These are phyloP conservation scores for Chaunax sp. DNA, from an alignment of 2,797 vertebrate species.

Conservation along the genomic window DNA sequence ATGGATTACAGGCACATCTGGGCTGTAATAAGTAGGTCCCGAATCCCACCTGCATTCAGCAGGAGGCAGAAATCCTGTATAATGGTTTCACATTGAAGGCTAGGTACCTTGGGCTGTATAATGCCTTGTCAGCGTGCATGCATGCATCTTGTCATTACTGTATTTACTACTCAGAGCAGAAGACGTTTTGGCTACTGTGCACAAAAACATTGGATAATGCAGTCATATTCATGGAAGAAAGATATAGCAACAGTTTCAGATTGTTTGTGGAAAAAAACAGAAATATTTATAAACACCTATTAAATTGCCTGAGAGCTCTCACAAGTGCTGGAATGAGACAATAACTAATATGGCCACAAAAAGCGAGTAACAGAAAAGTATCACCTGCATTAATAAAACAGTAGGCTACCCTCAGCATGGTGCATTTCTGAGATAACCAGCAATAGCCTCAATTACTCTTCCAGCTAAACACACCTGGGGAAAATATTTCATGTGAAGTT, in stretches of 20 bases:
- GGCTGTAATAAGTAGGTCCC: constrained; percentile 84
- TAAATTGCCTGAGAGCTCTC: constrained; percentile 47
- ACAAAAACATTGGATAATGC: constrained; percentile 6
- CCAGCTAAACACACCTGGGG: constrained; percentile 56
- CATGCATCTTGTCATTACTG: constrained; percentile 59
- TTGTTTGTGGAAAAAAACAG: background rate
- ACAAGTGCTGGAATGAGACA: constrained; percentile 51
- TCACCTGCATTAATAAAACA: constrained; percentile 48
- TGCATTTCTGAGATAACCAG: constrained; percentile 17
- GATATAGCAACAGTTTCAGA: constrained; percentile 1
- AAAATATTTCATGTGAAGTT: constrained; percentile 52
- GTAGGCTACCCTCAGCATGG: constrained; percentile 48
- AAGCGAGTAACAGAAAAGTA: constrained; percentile 52
- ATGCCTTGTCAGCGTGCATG: constrained; percentile 73
- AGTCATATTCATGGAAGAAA: constrained; percentile 1
- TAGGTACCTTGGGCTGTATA: constrained; percentile 68
- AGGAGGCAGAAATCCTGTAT: constrained; percentile 77
- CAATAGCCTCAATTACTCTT: constrained; percentile 34
- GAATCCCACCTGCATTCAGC: constrained; percentile 81
- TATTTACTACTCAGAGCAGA: constrained; percentile 61
- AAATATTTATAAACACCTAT: background rate
- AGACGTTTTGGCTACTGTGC: constrained; percentile 17
- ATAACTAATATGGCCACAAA: constrained; percentile 54
- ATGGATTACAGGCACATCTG: constrained; percentile 83
- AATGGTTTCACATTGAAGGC: constrained; percentile 77